Evolutionary conservation across 2,888 invertebrate species (phyloP), one percentile per base, ranked within the genome.

Genomic region (Steinernema hermaphroditum): DNA sequence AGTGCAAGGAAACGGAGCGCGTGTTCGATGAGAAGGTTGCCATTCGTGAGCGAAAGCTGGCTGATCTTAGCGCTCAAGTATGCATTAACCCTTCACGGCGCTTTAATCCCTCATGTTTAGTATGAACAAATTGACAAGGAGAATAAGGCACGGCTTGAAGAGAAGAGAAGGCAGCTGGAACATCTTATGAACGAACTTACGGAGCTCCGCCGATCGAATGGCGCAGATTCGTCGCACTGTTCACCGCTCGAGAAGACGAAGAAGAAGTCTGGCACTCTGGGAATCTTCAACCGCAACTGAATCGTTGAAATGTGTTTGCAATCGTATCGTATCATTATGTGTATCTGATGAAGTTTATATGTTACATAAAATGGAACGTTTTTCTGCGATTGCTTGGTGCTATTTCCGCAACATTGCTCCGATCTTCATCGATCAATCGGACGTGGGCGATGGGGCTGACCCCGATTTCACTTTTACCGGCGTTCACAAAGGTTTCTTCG

Each of bases 1-100:
- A 96, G 87, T 90, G 91, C 78, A 94, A 95, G 88, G 94, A 96
- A 93, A 96, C 96, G 89, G 96, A 96, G 88, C 95, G 95, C 94
- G 96, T 84, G n/a, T 73, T 85, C 22, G 72, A 68, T 14, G 96
- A 95, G 88, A 96, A 97, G 94, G 96, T 97, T 88, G 92, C 92
- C 54, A 96, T 96, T 88, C 95, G 97, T 94, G 96, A 97, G 87
- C 94, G 94, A 14, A 70, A 70, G 29, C 71, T 81, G n/a, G 50
- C 43, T 14, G 78, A 79, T 27, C 70, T 72, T 27, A 74, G 71
- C 9, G 24, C 2, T 54, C 54, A 54, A 27, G 54, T 54, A 24
- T 9, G 37, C 12, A 41, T 77, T 24, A 19, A 70, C 2, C 44
- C 16, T 14, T 4, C 16, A n/a, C 2, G 22, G 34, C n/a, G 19